These are phyloP conservation scores for Trochalopteron elliotii DNA, from an alignment of 2,113 vertebrate genomes.

Conservation along the genomic window DNA sequence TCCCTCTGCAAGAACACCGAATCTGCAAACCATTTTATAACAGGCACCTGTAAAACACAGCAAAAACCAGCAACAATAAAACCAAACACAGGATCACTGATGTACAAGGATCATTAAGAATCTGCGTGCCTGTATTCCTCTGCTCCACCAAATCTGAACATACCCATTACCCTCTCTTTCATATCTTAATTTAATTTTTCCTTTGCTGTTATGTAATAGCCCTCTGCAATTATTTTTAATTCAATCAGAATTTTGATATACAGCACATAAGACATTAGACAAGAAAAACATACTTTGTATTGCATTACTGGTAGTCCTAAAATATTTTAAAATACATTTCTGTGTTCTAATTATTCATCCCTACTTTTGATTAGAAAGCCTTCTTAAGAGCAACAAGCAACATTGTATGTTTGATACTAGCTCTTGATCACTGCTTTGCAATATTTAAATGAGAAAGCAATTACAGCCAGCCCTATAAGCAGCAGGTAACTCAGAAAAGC, in stretches of 20 bases:
- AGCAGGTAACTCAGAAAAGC: not conserved
- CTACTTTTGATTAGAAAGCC: not conserved
- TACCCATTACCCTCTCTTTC: not conserved
- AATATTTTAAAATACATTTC: not conserved
- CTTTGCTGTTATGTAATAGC: not conserved
- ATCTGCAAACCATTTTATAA: not conserved
- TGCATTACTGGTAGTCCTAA: not conserved
- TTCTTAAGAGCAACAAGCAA: not conserved
- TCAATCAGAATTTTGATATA: not conserved
- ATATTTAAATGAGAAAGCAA: constrained; percentile 33
- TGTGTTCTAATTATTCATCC: not conserved
- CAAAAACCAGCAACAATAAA: not conserved
- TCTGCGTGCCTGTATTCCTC: not conserved
- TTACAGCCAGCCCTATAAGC: constrained; percentile 25
- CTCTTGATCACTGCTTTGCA: not conserved
- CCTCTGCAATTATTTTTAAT: constrained; percentile 15
- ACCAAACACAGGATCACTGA: not conserved
- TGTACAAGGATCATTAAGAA: not conserved
- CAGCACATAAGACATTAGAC: not conserved
- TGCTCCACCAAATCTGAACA: accelerated
- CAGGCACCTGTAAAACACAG: not conserved
- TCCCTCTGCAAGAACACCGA: accelerated
- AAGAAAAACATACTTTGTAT: not conserved
- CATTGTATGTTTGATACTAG: not conserved
- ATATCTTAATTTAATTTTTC: not conserved